Base-by-base conservation (phyloP, 1,140 invertebrate genomes). In the Steinernema khuongi region DNA sequence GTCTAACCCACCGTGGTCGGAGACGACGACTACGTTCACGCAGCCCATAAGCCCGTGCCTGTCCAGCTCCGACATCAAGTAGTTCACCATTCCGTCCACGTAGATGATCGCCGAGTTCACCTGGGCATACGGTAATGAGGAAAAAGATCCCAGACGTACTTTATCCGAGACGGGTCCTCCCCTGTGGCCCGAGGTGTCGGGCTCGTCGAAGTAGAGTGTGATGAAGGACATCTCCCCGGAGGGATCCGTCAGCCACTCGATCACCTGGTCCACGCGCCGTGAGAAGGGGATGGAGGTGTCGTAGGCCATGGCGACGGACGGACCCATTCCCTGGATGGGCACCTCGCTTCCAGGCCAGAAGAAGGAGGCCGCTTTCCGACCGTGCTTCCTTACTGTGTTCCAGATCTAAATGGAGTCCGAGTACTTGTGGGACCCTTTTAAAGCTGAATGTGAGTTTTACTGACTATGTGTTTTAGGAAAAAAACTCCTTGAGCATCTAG, bases 1-100 rank as follows among this genome's bases (percentile, higher is more conserved):
- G 18, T 36, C 18, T 36, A 31, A 71, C 26, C 41, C 71, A 81
- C 80, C 81, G 69, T 85, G 81, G 74, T 84, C 83, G 0, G 81
- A 83, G 17, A 83, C 72, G 11, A 84, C 28, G 1, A 81, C 72
- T 26, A 84, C 28, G 71, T 84, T 84, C 29, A 84, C 72, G 72
- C 83, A 84, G 4, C 80, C 75, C n/a, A 84, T 67, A 22, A 85
- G 50, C 7, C 69, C 74, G 29, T 76, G 71, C 4, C 74, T 31
- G 70, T 83, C 36, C 1, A 84, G 50, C 50, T 60, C 50, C 11
- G 50, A 7, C 50, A 60, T 60, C 50, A 60, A 17, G 50, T 60
- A 60, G 50, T 60, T 60, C 11, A 60, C 14, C 50, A 60, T 60
- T 22, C 14, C 50, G 50, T 60, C 50, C 14, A 60, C 50, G 50